Evolutionary conservation across 23 tunicate species (phyloP), one percentile per base, ranked within the genome.

Genomic region (Diplosoma virens): DNA sequence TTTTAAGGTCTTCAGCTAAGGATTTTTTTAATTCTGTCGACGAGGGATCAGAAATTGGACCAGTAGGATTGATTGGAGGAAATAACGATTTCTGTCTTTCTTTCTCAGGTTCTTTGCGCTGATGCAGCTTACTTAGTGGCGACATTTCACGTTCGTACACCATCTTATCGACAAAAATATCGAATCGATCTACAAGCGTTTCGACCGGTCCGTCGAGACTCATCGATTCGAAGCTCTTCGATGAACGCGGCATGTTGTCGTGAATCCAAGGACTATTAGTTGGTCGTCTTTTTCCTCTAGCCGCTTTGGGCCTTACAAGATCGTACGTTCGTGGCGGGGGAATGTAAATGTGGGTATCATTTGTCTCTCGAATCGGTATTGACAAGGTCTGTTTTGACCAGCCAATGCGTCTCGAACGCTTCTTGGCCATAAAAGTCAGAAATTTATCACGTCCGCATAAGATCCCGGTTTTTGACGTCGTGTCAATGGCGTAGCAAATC

Each of bases 101-200:
- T n/a, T n/a, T n/a, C n/a, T n/a, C n/a, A n/a, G n/a, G n/a, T n/a
- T n/a, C n/a, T n/a, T n/a, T 46, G 52, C 16, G 16, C 16, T 46
- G 6, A 23, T 64, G 34, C n/a, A 30, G 14, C 4, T 64, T 64
- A 6, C 34, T 64, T 5, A 64, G 34, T 11, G 71, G 71, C 33
- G 71, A 64, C 34, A 25, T 64, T 32, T 64, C 71, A 4, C 71
- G 14, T 27, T 64, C 71, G 6, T 23, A 7, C 71, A 64, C 29
- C 71, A 64, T 64, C 22, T 27, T 25, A n/a, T 32, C 71, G 34
- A 64, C 71, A 64, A 64, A 32, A 18, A 29, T 30, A n/a, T 64
- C 71, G 22, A 64, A 64, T 5, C 61, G 61, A n/a, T 55, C 61
- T 17, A 55, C 61, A 24, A 55, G 22, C n/a, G 22, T n/a, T 25